Percentiles rank a stretch among this genome's conserved stretches.
phyloP scores from a whole-genome alignment of 1,140 invertebrate genomes.

The Triops longicaudatus region DNA sequence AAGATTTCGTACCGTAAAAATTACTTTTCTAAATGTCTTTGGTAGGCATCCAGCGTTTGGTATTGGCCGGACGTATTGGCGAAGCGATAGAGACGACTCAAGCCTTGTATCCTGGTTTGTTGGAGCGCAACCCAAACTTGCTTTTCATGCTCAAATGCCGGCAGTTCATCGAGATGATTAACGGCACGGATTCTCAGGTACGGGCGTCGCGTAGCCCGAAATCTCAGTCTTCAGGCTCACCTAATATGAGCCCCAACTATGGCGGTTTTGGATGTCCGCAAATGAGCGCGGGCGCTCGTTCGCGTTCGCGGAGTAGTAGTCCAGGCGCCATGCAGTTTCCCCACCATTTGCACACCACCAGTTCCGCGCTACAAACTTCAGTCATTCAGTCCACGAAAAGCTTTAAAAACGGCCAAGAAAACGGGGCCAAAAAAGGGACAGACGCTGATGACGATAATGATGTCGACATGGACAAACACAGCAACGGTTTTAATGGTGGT shows the following conservation, averaged over 20 bases:
- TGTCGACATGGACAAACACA: constrained; percentile 23
- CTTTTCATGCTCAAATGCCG: constrained; percentile 91
- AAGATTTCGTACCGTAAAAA: constrained; percentile 7
- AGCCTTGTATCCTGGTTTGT: constrained; percentile 77
- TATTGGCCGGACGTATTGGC: constrained; percentile 82
- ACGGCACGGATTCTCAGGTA: constrained; percentile 56
- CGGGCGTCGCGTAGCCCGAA: constrained; percentile 31
- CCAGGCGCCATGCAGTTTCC: constrained; percentile 32
- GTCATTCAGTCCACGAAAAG: constrained; percentile 64
- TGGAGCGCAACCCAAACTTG: constrained; percentile 81
- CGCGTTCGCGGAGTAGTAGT: constrained; percentile 36
- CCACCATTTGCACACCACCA: background rate
- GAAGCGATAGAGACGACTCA: constrained; percentile 87
- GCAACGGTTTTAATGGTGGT: constrained; percentile 20
- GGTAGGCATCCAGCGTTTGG: constrained; percentile 83
- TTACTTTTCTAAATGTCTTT: constrained; percentile 36
- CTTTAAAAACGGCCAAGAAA: constrained; percentile 37
- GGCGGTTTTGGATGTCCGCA: constrained; percentile 24
- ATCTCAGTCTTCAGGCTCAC: constrained; percentile 30
- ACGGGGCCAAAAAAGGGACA: constrained; percentile 30
- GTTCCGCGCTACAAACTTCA: constrained; percentile 52
- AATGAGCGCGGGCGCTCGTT: constrained; percentile 17
- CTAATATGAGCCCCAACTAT: constrained; percentile 35
- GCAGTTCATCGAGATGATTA: constrained; percentile 87
- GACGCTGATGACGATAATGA: constrained; percentile 29